Base-by-base conservation (phyloP, 2,113 vertebrate species). In the Prunella himalayana region DNA sequence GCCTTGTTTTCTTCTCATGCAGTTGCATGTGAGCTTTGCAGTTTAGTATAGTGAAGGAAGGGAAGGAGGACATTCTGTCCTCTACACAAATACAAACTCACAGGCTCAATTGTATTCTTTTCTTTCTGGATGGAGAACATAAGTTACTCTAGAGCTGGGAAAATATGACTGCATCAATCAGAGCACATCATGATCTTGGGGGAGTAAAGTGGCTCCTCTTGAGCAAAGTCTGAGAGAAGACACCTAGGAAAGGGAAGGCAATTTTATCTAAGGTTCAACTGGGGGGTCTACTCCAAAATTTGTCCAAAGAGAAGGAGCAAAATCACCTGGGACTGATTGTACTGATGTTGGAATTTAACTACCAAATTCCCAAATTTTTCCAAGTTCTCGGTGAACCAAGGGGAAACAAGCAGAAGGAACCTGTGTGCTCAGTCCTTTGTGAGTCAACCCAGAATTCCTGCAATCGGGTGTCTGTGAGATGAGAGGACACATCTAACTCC, bases 391-490 rank as follows among this genome's bases (percentile, higher is more conserved):
- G 22, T 49, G 28, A 64, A 51, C 20, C 4, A 12, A 50, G 30
- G 4, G 6, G 9, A 33, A 73, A 44, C 11, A 15, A 56, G 23
- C 20, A 60, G 47, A 63, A 90, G 37, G 59, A 71, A 25, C 12
- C 5, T 70, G 7, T 49, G 15, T 25, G 15, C 30, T 82, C 19
- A 79, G 31, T 45, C 21, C 9, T 30, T 51, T 15, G 4, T 23
- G 16, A 11, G 28, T 35, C 63, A 35, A 22, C 17, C 3, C 14
- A 24, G 5, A 3, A 4, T 2, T 14, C 4, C 44, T 27, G 42
- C 1, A 0, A 8, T n/a, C 37, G 54, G 39, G 10, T 9, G 5
- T n/a, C 20, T 25, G 3, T 14, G 8, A 64, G 24, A 64, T 12
- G 6, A 63, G 9, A 85, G 44, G 47, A 79, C 7, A 33, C 8